Conservation (phyloP, 2,113 vertebrate species). For the Nestor notabilis region DNA sequence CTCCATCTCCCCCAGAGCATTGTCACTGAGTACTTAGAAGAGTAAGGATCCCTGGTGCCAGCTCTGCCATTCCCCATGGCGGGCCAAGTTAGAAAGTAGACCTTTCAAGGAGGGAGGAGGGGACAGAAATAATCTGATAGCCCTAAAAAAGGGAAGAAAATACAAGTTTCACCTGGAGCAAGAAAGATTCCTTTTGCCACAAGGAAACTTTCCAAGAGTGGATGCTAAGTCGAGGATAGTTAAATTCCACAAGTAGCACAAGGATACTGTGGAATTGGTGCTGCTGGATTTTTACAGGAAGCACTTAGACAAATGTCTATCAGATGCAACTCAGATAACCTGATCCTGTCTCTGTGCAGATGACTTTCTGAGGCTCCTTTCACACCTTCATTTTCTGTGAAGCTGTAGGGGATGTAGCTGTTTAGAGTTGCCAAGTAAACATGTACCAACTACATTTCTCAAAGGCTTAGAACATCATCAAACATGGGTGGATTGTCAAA, state of each 20-base stretch:
- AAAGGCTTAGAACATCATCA: not conserved
- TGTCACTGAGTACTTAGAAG: not conserved
- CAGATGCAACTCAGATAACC: not conserved
- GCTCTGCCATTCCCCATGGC: not conserved
- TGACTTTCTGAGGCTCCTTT: not conserved
- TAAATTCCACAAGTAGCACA: not conserved
- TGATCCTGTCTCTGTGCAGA: not conserved
- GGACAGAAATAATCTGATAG: not conserved
- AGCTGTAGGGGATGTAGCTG: not conserved
- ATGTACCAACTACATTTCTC: not conserved
- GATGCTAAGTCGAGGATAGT: rapidly evolving
- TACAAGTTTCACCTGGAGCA: not conserved
- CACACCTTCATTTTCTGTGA: not conserved
- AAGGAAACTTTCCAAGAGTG: not conserved
- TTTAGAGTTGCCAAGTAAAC: not conserved
- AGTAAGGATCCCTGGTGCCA: not conserved
- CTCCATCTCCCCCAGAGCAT: not conserved
- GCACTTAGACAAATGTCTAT: not conserved
- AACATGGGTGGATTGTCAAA: not conserved
- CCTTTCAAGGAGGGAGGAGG: not conserved
- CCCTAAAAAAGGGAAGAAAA: not conserved
- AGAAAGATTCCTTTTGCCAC: not conserved
- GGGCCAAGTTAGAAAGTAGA: not conserved
- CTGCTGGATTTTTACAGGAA: not conserved
- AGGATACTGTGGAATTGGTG: not conserved